Conservation (phyloP, 1,140 invertebrate genomes). For the Aphelenchoides besseyi region DNA sequence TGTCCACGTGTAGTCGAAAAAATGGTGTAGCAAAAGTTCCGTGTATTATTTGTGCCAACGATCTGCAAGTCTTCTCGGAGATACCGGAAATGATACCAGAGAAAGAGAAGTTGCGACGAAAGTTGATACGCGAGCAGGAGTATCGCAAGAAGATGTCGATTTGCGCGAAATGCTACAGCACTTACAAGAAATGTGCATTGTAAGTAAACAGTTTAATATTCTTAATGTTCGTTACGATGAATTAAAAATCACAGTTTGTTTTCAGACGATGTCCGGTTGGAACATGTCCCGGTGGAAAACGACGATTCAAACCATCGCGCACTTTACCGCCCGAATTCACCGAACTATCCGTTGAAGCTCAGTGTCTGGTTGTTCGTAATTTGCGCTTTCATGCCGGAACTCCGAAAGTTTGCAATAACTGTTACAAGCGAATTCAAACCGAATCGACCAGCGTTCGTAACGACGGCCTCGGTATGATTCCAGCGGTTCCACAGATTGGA, state of each 20-base stretch:
- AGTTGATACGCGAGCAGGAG: slow-evolving; percentile 18
- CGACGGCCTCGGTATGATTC: neutral
- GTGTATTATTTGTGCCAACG: slow-evolving; percentile 16
- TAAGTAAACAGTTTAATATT: slow-evolving; percentile 2
- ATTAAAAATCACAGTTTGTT: too few species aligned
- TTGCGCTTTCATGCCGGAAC: slow-evolving; percentile 17
- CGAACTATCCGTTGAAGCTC: slow-evolving; percentile 11
- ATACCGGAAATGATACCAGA: slow-evolving; percentile 5
- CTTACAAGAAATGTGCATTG: slow-evolving; percentile 17
- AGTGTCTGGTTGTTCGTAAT: slow-evolving; percentile 11
- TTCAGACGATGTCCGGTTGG: slow-evolving; percentile 20
- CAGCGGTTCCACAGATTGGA: slow-evolving; percentile 3
- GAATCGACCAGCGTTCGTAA: neutral
- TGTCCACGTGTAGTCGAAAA: neutral
- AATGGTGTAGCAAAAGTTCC: neutral
- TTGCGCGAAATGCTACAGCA: slow-evolving; percentile 12
- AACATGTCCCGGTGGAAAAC: neutral
- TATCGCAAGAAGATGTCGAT: slow-evolving; percentile 18
- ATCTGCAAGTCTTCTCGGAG: neutral
- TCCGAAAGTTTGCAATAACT: slow-evolving; percentile 18
- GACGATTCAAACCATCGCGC: neutral
- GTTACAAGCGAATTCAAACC: slow-evolving; percentile 3
- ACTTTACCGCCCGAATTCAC: slow-evolving; percentile 18
- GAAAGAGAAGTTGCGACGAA: slow-evolving; percentile 12
- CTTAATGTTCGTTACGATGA: slow-evolving; percentile 3